Evolutionary conservation across 2,888 invertebrate genomes (phyloP).

Genomic region (Diplazon laetatorius): DNA sequence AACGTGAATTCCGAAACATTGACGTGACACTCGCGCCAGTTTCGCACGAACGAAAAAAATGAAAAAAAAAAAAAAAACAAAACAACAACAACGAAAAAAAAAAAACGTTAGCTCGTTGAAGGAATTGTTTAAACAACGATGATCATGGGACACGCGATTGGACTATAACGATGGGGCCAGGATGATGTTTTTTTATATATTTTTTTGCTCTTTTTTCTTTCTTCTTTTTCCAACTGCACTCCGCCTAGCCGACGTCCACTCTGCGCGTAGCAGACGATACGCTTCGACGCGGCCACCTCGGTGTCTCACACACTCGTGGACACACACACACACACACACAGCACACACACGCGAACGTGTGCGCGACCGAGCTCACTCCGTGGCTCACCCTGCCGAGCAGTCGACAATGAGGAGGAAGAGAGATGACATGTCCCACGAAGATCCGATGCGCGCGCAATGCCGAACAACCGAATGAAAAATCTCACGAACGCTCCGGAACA

Average conservation of each 20-base stretch:
- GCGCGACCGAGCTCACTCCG: not conserved
- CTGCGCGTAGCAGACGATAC: conserved; percentile 65
- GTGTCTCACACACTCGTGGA: conserved; percentile 23
- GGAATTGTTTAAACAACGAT: conserved; percentile 20
- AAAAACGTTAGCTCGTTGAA: too few species aligned
- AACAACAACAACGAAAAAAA: too few species aligned
- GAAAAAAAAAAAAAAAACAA: too few species aligned
- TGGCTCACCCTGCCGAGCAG: too few species aligned
- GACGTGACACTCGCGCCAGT: conserved; percentile 29
- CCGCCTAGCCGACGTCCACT: conserved; percentile 60
- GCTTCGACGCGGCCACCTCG: conserved; percentile 54
- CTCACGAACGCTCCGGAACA: too few species aligned
- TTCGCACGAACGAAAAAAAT: too few species aligned
- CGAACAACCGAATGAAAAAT: conserved; percentile 11
- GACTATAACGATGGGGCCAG: too few species aligned
- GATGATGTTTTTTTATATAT: too few species aligned
- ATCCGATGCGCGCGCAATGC: too few species aligned
- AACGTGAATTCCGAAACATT: conserved; percentile 46
- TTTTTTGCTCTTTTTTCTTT: too few species aligned
- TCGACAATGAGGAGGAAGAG: too few species aligned
- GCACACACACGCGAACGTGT: not conserved
- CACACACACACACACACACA: not conserved
- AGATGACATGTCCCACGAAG: too few species aligned
- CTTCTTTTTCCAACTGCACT: conserved; percentile 61
- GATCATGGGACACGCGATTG: conserved; percentile 5